Evolutionary conservation across 1,140 invertebrate species (phyloP).

Genomic region (Papilio helenus): DNA sequence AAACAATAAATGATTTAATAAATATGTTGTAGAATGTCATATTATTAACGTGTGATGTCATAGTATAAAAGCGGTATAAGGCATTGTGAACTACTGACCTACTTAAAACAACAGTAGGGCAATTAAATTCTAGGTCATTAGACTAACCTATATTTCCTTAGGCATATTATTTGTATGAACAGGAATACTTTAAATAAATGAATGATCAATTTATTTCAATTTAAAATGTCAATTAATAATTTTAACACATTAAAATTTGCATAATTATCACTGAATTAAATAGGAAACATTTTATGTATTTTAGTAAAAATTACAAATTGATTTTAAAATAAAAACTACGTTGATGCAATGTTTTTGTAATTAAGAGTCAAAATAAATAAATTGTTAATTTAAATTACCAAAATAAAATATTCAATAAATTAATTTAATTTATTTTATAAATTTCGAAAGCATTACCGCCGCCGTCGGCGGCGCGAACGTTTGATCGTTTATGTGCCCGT

Average conservation of each 20-base stretch:
- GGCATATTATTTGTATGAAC: background rate
- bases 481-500: background rate
- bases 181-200: background rate
- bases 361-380: background rate
- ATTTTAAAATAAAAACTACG: background rate
- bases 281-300: background rate
- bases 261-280: constrained; percentile 6
- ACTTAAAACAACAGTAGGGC: background rate
- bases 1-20: no score
- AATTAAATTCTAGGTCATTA: background rate
- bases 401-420: background rate
- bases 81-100: background rate
- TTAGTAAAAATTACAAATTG: background rate
- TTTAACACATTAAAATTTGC: background rate
- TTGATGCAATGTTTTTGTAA: background rate
- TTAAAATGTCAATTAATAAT: constrained; percentile 4
- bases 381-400: background rate
- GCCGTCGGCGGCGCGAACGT: background rate
- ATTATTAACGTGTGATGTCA: background rate
- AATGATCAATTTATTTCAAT: background rate
- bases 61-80: background rate
- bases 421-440: background rate
- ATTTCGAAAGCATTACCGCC: background rate
- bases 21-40: no score
- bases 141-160: background rate